Evolutionary conservation across 2,888 invertebrate genomes (phyloP).

Genomic region (Tyria jacobaeae): DNA sequence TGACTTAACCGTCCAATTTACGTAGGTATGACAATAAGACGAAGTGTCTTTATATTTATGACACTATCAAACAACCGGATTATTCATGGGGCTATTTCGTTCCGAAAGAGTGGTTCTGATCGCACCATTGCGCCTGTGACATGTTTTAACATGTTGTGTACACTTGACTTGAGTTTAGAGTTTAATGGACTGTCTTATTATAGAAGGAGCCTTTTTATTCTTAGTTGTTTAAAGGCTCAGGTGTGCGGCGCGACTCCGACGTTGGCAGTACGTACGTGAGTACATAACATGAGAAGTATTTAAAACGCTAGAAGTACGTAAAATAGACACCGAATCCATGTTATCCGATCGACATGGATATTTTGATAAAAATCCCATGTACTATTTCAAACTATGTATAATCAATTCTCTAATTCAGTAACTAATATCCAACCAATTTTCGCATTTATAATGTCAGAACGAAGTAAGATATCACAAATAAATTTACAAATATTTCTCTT

Average conservation of each 20-base stretch:
- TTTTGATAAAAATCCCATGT: too few species aligned
- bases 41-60: constrained; percentile 9
- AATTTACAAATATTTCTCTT: too few species aligned
- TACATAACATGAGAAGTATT: neutral
- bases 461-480: too few species aligned
- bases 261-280: neutral
- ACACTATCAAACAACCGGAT: constrained; percentile 48
- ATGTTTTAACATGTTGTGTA: constrained; percentile 57
- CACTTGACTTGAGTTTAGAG: constrained; percentile 59
- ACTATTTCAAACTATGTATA: too few species aligned
- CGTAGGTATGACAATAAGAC: neutral
- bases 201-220: constrained; percentile 4
- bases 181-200: constrained; percentile 39
- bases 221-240: neutral
- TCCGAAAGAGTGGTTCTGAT: constrained; percentile 63
- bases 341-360: too few species aligned
- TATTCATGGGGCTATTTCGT: constrained; percentile 49
- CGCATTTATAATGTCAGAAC: too few species aligned
- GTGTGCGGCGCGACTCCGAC: neutral
- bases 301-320: neutral
- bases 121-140: constrained; percentile 68
- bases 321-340: too few species aligned
- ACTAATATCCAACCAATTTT: too few species aligned
- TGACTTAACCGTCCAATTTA: constrained; percentile 12
- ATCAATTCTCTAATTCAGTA: too few species aligned